Evolutionary conservation across 2,113 vertebrate species (phyloP).

Genomic region (Solenodon paradoxus): DNA sequence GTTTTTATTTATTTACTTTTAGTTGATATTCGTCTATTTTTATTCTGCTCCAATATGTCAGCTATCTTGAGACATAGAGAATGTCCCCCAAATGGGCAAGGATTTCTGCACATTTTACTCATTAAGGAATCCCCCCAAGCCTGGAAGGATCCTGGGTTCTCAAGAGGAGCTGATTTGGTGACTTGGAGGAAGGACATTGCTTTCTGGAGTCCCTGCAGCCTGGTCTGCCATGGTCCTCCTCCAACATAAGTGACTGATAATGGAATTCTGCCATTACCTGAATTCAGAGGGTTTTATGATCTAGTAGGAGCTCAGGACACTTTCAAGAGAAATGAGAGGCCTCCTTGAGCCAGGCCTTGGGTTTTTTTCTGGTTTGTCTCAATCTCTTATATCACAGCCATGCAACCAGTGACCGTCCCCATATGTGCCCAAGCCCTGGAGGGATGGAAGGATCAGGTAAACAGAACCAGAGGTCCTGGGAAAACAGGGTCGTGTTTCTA

Average conservation of each 20-base stretch:
- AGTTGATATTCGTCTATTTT: background rate
- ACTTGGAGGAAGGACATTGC: background rate
- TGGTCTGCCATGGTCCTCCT: background rate
- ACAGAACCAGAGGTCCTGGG: background rate
- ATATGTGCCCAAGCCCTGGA: background rate
- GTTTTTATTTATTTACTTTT: background rate
- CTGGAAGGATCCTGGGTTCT: background rate
- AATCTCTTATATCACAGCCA: background rate
- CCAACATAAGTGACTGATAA: background rate
- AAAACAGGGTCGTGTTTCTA: conserved; percentile 28
- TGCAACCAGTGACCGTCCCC: background rate
- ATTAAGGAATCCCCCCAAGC: background rate
- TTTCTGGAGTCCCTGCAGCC: background rate
- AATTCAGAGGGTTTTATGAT: background rate
- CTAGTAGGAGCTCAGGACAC: background rate
- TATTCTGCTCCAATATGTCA: background rate
- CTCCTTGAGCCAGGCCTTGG: background rate
- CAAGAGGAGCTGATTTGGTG: background rate
- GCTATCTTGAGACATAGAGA: background rate
- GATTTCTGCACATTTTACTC: background rate
- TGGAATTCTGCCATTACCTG: background rate
- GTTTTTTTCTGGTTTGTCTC: background rate
- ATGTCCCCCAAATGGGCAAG: background rate
- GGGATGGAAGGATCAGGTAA: background rate
- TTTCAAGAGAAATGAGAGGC: background rate